Base-by-base conservation (phyloP, 1,140 invertebrate species). In the Tetramorium parvispinum region DNA sequence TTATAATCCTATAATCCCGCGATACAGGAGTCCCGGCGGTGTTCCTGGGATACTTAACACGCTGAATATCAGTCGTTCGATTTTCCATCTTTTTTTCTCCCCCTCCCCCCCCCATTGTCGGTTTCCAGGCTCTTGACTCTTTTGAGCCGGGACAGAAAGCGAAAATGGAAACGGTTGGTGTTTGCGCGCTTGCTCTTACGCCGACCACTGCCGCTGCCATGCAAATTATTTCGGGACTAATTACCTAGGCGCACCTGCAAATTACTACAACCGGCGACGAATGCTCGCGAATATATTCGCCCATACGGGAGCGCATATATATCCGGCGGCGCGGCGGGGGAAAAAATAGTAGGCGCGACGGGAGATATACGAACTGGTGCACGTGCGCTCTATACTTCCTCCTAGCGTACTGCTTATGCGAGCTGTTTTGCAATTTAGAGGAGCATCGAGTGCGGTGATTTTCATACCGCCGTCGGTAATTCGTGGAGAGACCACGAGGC, bases 351-450 rank as follows among this genome's bases (percentile, higher is more conserved):
- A 40, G 68, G 53, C 66, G 24, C 79, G 21, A 7, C n/a, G 24
- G 53, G 51, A 13, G 40, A 61, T 82, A 59, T 46, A 73, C 79
- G 37, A 37, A 82, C 53, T 46, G 13, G 51, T 24, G 53, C 79
- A 16, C 66, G 59, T 79, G 59, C 24, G 40, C 59, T 77, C 57
- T 37, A 32, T 37, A 37, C 24, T 7, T 7, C 71, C 37, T 53
- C 2, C 53, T 49, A 16, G n/a, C 65, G 40, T 68, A 3, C 66
- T 73, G 49, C 79, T 83, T 83, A 83, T 73, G 68, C 68, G 40
- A 16, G 68, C 79, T 83, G 79, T 83, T 83, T 83, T 83, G 79
- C 79, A 83, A 83, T 83, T 83, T 83, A 83, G 68, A 83, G n/a
- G 8, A 83, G 79, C 79, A 83, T 83, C 79, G 68, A 83, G 68